Base-by-base conservation (phyloP, 1,140 invertebrate genomes). In the Subanguina moxae region DNA sequence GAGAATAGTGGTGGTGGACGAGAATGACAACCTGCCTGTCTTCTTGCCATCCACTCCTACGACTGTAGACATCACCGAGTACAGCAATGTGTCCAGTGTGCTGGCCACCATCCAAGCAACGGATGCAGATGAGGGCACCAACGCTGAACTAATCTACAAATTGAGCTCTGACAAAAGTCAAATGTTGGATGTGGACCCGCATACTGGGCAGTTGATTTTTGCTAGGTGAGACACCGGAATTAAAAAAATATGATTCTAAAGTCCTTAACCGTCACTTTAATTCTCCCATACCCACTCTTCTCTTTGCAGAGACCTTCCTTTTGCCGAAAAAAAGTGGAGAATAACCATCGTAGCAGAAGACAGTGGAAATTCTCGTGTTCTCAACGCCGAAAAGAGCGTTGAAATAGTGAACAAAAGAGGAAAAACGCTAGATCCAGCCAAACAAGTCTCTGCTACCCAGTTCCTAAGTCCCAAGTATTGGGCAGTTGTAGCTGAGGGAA, bases 1-100 rank as follows among this genome's bases (percentile, higher is more conserved):
- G 25, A 30, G 42, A 7, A 59, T 75, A n/a, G 42, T 21, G 19
- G 73, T 92, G 42, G 88, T 89, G 84, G 90, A 93, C 0, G 84
- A 88, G 1, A 94, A 94, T 80, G 92, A 94, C 79, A 92, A 93
- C 75, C 86, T 88, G 43, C 92, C 92, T 7, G 25, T 43, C 28
- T 77, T 75, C 43, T 19, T 25, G 7, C 17, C 62, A n/a, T n/a
- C 38, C n/a, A 21, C 42, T 11, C 38, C 72, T 13, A 25, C 32
- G 13, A 42, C 32, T 32, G 27, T 73, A 13, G 23, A 27, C 45
- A 30, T 73, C n/a, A 45, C 23, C n/a, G 58, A 72, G 8, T 21
- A 28, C 11, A 30, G 30, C 25, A 13, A 25, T 71, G 17, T 71
- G n/a, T 58, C 57, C 25, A n/a, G 28, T 17, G 28, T 63, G 46